phyloP scores from a whole-genome alignment of 2,113 vertebrate species.

The Gymnobelideus leadbeateri region DNA sequence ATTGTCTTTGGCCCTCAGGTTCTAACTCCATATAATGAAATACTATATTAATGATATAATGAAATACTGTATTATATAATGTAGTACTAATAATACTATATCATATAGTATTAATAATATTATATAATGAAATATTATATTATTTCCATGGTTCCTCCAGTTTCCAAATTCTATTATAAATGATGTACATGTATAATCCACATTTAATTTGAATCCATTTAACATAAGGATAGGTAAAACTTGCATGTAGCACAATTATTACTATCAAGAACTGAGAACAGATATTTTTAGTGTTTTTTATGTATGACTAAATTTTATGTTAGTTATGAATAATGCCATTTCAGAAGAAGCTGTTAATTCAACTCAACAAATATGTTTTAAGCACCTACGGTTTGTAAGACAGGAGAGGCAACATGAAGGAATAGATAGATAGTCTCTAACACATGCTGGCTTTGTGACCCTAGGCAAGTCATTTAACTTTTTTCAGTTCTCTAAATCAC shows the following conservation, averaged over 20 bases:
- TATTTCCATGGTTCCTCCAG: not conserved
- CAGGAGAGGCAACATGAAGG: not conserved
- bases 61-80: no score
- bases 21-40: not conserved
- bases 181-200: not conserved
- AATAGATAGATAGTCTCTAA: not conserved
- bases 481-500: not conserved
- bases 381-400: not conserved
- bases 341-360: not conserved
- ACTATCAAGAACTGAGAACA: not conserved
- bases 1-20: not conserved
- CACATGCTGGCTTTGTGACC: not conserved
- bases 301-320: not conserved
- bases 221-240: not conserved
- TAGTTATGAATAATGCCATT: not conserved
- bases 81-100: no score
- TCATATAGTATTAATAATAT: no score
- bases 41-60: no score
- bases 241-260: not conserved
- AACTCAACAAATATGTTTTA: not conserved
- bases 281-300: not conserved
- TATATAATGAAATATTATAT: no score
- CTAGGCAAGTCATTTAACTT: not conserved
- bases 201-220: not conserved
- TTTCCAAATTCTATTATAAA: not conserved